Conservation (phyloP, 2,113 vertebrate genomes). For the Bubalus kerabau region DNA sequence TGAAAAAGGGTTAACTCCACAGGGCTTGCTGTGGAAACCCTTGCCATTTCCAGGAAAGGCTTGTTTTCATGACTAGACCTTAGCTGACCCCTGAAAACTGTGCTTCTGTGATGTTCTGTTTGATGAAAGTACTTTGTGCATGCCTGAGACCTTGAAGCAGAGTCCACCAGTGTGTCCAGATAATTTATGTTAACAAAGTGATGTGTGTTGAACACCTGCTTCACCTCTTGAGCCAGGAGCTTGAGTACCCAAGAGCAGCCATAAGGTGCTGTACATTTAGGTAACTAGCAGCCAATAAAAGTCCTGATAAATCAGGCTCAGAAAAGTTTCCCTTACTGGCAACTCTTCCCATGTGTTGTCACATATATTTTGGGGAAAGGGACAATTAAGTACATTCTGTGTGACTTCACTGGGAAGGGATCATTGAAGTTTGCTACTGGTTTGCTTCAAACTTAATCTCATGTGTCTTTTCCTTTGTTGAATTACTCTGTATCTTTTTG, state of each 20-base stretch:
- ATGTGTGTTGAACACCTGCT: neutral
- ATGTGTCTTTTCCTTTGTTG: neutral
- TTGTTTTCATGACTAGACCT: neutral
- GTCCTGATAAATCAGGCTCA: neutral
- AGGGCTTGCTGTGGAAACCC: neutral
- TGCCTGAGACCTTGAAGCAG: neutral
- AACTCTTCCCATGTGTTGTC: neutral
- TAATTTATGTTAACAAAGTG: neutral
- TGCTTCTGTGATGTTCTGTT: neutral
- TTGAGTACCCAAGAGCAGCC: neutral
- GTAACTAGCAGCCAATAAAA: neutral
- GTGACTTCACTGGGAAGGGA: neutral
- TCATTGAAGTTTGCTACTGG: neutral
- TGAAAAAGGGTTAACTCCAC: neutral
- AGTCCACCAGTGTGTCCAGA: neutral
- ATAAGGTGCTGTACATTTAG: neutral
- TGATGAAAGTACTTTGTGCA: neutral
- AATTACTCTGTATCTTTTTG: neutral
- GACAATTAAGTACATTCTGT: neutral
- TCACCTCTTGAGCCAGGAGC: neutral
- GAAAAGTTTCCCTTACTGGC: neutral
- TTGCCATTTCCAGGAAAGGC: neutral
- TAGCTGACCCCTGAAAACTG: neutral
- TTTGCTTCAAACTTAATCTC: neutral
- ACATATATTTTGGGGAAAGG: rapidly evolving